Conservation (phyloP, 2,797 vertebrate genomes). For the Acanthornis magna region DNA sequence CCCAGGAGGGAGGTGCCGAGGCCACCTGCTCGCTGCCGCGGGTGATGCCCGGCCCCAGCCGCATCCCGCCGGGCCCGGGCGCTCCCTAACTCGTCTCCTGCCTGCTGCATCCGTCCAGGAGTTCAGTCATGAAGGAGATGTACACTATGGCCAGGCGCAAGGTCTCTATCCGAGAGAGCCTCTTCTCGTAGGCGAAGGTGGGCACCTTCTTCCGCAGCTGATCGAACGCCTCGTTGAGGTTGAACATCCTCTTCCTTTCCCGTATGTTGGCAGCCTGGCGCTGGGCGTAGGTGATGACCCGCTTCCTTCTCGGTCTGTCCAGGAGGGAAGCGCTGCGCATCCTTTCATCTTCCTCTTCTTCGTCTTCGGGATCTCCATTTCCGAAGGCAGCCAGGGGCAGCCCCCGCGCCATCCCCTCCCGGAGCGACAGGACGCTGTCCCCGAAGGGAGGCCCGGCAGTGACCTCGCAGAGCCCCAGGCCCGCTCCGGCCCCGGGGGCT, state of each 20-base stretch:
- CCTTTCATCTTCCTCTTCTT: slow-evolving; percentile 49
- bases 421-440: slow-evolving; percentile 16
- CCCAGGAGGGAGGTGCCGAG: neutral
- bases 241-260: slow-evolving; percentile 94
- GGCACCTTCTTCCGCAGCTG: slow-evolving; percentile 92
- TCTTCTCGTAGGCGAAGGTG: slow-evolving; percentile 96
- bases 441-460: slow-evolving; percentile 51
- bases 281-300: slow-evolving; percentile 90
- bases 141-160: slow-evolving; percentile 93
- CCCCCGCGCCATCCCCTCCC: slow-evolving; percentile 14
- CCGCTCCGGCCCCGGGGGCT: neutral
- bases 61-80: neutral
- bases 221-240: slow-evolving; percentile 95
- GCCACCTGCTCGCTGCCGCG: neutral
- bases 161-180: slow-evolving; percentile 93
- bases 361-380: slow-evolving; percentile 43
- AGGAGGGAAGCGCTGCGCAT: slow-evolving; percentile 37
- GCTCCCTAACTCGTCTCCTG: slow-evolving; percentile 25
- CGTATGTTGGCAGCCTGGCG: slow-evolving; percentile 93
- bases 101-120: slow-evolving; percentile 76
- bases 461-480: slow-evolving; percentile 61
- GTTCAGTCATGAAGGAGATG: slow-evolving; percentile 96
- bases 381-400: slow-evolving; percentile 24
- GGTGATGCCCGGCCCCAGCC: neutral
- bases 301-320: slow-evolving; percentile 83